Evolutionary conservation across 2,113 vertebrate species (phyloP).

Genomic region (Channa argus): DNA sequence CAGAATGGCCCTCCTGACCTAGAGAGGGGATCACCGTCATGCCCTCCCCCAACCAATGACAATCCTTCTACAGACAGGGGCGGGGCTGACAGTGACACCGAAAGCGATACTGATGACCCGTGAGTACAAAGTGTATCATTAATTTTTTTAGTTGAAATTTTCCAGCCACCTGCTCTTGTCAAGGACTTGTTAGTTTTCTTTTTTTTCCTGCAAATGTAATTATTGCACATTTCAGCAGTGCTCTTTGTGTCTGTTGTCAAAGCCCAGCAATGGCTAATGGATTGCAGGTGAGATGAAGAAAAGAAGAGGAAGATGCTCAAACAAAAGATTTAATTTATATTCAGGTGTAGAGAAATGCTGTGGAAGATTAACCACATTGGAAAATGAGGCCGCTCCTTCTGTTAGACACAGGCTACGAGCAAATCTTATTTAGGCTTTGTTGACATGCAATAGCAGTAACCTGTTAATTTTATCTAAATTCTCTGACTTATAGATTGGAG

Average conservation of each 20-base stretch:
- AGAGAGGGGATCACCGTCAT: slow-evolving; percentile 79
- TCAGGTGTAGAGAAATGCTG: neutral
- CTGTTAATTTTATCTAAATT: neutral
- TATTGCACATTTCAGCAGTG: neutral
- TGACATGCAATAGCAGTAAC: slow-evolving; percentile 3
- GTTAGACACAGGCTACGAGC: neutral
- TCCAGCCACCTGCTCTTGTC: too few relatives aligned
- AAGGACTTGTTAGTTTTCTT: too few relatives aligned
- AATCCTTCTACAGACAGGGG: slow-evolving; percentile 82
- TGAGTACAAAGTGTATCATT: slow-evolving; percentile 66
- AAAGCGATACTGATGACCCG: slow-evolving; percentile 93
- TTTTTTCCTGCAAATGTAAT: neutral
- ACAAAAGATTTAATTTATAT: slow-evolving; percentile 17
- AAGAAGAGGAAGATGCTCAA: neutral
- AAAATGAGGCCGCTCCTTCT: slow-evolving; percentile 1
- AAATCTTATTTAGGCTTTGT: slow-evolving; percentile 10
- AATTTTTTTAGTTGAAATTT: neutral
- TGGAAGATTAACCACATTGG: slow-evolving; percentile 6
- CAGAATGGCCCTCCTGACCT: slow-evolving; percentile 74
- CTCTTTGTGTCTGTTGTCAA: neutral
- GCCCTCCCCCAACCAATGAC: slow-evolving; percentile 80
- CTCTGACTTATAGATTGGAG: neutral
- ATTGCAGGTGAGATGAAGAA: neutral
- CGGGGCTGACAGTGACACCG: slow-evolving; percentile 90
- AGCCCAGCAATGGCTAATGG: neutral